A percentile compares a stretch with the other conserved stretches of the same genome.
These are phyloP conservation scores for Achroia grisella DNA, from an alignment of 1,140 invertebrate genomes.

Conservation along the genomic window DNA sequence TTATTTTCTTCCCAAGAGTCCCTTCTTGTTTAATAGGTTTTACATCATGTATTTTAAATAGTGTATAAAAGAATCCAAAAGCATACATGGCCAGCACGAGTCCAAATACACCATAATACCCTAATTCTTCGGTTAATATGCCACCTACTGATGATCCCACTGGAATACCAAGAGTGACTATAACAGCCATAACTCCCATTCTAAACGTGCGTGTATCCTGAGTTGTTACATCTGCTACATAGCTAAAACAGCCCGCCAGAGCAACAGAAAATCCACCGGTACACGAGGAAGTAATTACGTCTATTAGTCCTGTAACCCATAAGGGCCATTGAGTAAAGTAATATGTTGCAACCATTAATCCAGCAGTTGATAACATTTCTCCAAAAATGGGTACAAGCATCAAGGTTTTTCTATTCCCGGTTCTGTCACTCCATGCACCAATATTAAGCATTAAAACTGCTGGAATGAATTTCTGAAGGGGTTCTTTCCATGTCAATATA, in stretches of 20 bases:
- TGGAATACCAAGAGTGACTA: constrained; percentile 64
- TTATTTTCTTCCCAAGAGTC: constrained; percentile 27
- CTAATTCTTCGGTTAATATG: constrained; percentile 52
- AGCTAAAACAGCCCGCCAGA: constrained; percentile 75
- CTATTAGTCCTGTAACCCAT: constrained; percentile 69
- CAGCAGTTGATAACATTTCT: constrained; percentile 60
- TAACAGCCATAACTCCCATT: constrained; percentile 73
- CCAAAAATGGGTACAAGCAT: constrained; percentile 74
- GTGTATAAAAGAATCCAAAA: constrained; percentile 49
- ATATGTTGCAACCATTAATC: constrained; percentile 70
- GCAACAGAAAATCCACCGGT: constrained; percentile 71
- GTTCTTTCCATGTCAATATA: constrained; percentile 72
- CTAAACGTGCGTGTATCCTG: constrained; percentile 73
- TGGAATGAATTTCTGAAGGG: constrained; percentile 73
- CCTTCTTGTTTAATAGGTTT: constrained; percentile 31
- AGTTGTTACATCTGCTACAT: constrained; percentile 74
- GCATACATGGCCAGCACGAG: constrained; percentile 42
- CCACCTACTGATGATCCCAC: constrained; percentile 64
- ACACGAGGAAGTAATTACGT: constrained; percentile 70
- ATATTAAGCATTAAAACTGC: constrained; percentile 75
- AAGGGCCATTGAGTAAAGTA: constrained; percentile 73
- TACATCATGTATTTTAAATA: constrained; percentile 47
- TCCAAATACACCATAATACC: constrained; percentile 65
- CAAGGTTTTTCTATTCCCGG: constrained; percentile 75
- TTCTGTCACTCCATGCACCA: constrained; percentile 77